These are phyloP conservation scores for Platycnemis pennipes DNA, from an alignment of 2,888 invertebrate genomes.

Conservation along the genomic window DNA sequence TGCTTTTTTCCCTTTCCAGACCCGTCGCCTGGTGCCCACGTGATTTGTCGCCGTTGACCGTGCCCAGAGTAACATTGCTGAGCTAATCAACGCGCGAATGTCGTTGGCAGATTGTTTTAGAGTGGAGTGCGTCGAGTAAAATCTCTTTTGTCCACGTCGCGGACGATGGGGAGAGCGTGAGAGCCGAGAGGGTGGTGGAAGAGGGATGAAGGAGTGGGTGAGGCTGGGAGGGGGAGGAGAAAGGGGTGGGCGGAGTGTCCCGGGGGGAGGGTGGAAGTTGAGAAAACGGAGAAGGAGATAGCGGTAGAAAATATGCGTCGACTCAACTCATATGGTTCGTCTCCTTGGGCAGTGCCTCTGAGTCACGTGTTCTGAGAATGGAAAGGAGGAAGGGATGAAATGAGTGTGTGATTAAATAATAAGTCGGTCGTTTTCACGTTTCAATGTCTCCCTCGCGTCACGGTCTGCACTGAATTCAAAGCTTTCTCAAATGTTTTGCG, in stretches of 20 bases:
- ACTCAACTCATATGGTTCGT: not conserved
- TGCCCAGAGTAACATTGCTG: constrained; percentile 40
- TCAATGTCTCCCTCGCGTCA: not conserved
- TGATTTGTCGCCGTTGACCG: not conserved
- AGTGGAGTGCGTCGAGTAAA: constrained; percentile 54
- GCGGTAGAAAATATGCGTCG: constrained; percentile 41
- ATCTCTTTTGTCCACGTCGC: constrained; percentile 58
- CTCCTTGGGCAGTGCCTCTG: constrained; percentile 39
- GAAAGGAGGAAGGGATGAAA: not conserved
- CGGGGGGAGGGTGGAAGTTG: not conserved
- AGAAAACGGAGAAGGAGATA: not conserved
- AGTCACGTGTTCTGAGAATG: constrained; percentile 37
- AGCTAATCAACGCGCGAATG: constrained; percentile 57
- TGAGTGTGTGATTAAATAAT: not conserved
- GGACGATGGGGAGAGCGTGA: not conserved
- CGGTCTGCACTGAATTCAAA: not conserved
- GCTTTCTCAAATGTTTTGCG: not conserved
- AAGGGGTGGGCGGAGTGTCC: not conserved
- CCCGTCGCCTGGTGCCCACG: not conserved
- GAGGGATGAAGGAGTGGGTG: not conserved
- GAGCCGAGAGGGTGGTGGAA: not conserved
- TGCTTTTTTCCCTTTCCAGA: not conserved
- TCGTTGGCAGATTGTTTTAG: constrained; percentile 57
- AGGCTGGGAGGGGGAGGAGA: not conserved
- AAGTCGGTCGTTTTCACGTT: not conserved